Evolutionary conservation across 2,888 invertebrate species (phyloP).

Genomic region (Mesochorus sp.): DNA sequence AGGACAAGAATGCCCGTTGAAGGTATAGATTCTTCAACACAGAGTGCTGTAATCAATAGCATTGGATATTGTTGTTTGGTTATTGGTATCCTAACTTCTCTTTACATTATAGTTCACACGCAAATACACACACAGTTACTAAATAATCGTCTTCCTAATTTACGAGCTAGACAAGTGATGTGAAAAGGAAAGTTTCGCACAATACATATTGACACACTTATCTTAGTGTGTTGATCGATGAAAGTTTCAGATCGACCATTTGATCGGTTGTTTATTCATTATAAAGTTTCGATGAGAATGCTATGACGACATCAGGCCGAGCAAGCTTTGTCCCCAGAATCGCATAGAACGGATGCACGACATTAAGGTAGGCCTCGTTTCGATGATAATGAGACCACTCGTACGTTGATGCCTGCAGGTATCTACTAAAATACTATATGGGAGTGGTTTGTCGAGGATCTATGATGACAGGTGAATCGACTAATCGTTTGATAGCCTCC

Average conservation of each 20-base stretch:
- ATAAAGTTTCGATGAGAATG: slow-evolving; percentile 1
- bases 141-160: not conserved
- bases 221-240: too few relatives aligned
- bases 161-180: not conserved
- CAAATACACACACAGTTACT: too few relatives aligned
- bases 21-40: slow-evolving; percentile 31
- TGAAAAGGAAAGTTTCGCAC: slow-evolving; percentile 13
- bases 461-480: slow-evolving; percentile 79
- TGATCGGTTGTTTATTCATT: slow-evolving; percentile 1
- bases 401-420: slow-evolving; percentile 34
- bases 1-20: slow-evolving; percentile 26
- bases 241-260: slow-evolving; percentile 16
- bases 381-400: slow-evolving; percentile 74
- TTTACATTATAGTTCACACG: not conserved
- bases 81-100: slow-evolving; percentile 7
- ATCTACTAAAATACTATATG: slow-evolving; percentile 58
- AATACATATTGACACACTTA: not conserved
- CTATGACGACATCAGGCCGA: slow-evolving; percentile 14
- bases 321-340: slow-evolving; percentile 7
- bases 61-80: slow-evolving; percentile 23
- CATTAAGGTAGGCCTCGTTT: slow-evolving; percentile 75
- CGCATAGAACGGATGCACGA: slow-evolving; percentile 69
- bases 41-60: slow-evolving; percentile 41
- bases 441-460: slow-evolving; percentile 76
- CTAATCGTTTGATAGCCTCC: slow-evolving; percentile 76